These are phyloP conservation scores for Eurystomus gularis DNA, from an alignment of 2,113 vertebrate genomes.

Conservation along the genomic window DNA sequence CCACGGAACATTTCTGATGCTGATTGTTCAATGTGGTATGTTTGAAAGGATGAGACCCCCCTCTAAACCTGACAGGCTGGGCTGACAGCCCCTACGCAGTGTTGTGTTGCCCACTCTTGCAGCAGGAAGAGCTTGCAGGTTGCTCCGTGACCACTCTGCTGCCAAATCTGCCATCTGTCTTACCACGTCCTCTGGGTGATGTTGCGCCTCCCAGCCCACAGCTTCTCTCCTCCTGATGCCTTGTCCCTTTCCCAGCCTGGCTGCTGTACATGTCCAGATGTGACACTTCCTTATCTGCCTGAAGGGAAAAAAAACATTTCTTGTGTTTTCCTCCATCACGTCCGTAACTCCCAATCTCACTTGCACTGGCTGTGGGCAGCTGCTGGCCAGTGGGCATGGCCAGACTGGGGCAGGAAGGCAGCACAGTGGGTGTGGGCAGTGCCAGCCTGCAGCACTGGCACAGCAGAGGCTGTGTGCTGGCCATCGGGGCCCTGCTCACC, in stretches of 20 bases:
- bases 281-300: not conserved
- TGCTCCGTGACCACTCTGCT: not conserved
- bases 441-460: not conserved
- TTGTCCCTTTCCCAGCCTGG: not conserved
- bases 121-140: not conserved
- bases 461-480: not conserved
- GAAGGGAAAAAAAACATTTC: not conserved
- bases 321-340: not conserved
- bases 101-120: not conserved
- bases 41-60: not conserved
- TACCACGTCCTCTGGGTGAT: not conserved
- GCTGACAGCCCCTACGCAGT: not conserved
- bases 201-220: not conserved
- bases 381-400: not conserved
- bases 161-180: constrained; percentile 41
- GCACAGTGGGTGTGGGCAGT: accelerated
- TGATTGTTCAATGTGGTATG: not conserved
- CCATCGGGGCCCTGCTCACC: not conserved
- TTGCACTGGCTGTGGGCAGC: not conserved
- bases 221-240: not conserved
- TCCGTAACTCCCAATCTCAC: accelerated
- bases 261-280: not conserved
- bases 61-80: not conserved
- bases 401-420: accelerated
- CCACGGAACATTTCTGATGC: not conserved